A percentile compares a stretch with the other conserved stretches of the same genome.
Conservation (phyloP, 1,140 invertebrate genomes). For the Lepidurus packardi region DNA sequence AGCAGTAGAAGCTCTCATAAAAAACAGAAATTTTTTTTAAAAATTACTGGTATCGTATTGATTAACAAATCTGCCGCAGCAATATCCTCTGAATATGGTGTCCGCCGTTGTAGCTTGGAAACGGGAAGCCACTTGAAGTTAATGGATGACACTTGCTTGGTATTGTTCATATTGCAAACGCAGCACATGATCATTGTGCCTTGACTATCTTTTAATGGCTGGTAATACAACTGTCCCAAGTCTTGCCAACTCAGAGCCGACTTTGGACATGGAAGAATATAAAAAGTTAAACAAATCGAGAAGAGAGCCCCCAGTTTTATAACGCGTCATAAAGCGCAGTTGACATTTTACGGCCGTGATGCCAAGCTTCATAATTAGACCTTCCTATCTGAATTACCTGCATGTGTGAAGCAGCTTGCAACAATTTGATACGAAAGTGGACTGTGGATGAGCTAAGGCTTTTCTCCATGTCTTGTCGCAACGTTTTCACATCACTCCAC, state of each 20-base stretch:
- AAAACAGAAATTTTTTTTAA: conserved; percentile 25
- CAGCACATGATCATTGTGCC: conserved; percentile 86
- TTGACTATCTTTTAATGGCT: conserved; percentile 75
- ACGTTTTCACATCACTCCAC: conserved; percentile 89
- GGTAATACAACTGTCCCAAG: conserved; percentile 85
- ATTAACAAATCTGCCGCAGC: conserved; percentile 74
- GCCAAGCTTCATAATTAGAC: conserved; percentile 20
- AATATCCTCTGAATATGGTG: conserved; percentile 57
- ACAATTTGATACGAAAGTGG: conserved; percentile 83
- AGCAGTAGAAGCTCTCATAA: not conserved
- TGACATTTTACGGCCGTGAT: not conserved
- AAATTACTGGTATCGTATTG: conserved; percentile 63
- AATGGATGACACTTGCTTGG: conserved; percentile 69
- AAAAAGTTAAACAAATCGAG: conserved; percentile 2
- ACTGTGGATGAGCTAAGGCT: conserved; percentile 77
- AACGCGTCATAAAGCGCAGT: not conserved
- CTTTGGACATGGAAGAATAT: conserved; percentile 44
- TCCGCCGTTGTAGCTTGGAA: conserved; percentile 57
- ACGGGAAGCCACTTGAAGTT: conserved; percentile 85
- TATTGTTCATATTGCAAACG: conserved; percentile 73
- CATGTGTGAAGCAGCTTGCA: conserved; percentile 87
- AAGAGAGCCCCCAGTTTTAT: not conserved
- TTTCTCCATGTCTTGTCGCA: conserved; percentile 87
- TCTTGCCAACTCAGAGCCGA: conserved; percentile 81
- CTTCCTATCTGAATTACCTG: conserved; percentile 58